Percentiles rank a stretch among this genome's conserved stretches.
phyloP scores from a whole-genome alignment of 2,797 vertebrate species.

The Pseudochaenichthys georgianus region DNA sequence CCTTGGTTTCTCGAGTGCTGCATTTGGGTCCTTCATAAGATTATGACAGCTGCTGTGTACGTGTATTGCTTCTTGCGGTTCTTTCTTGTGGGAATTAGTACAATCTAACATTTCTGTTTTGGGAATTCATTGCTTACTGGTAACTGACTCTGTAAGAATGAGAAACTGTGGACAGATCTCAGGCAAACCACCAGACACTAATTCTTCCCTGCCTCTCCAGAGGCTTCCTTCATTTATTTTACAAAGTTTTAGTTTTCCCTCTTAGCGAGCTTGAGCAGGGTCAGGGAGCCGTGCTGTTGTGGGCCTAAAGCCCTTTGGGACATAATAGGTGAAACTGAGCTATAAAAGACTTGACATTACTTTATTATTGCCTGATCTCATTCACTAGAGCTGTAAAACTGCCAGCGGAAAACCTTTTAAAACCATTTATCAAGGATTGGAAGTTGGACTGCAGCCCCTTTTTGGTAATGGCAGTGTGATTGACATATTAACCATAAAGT shows the following conservation, averaged over 20 bases:
- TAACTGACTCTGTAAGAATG: conserved; percentile 6
- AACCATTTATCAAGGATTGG: not conserved
- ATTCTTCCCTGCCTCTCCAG: too few relatives aligned
- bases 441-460: not conserved
- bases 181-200: too few relatives aligned
- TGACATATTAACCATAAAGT: not conserved
- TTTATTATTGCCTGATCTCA: not conserved
- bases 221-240: too few relatives aligned
- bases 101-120: not conserved
- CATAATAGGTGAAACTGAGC: not conserved
- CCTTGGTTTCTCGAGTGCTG: too few relatives aligned
- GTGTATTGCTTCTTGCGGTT: not conserved
- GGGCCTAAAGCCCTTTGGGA: conserved; percentile 15
- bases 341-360: not conserved
- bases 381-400: not conserved
- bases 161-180: not conserved
- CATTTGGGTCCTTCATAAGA: too few relatives aligned
- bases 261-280: too few relatives aligned
- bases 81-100: not conserved
- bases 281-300: too few relatives aligned
- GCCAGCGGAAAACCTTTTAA: not conserved
- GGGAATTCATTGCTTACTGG: conserved; percentile 2
- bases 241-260: too few relatives aligned
- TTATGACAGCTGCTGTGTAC: not conserved
- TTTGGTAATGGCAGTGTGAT: not conserved